Conservation (phyloP, 2,888 invertebrate species). For the Aleiodes leptofemur region DNA sequence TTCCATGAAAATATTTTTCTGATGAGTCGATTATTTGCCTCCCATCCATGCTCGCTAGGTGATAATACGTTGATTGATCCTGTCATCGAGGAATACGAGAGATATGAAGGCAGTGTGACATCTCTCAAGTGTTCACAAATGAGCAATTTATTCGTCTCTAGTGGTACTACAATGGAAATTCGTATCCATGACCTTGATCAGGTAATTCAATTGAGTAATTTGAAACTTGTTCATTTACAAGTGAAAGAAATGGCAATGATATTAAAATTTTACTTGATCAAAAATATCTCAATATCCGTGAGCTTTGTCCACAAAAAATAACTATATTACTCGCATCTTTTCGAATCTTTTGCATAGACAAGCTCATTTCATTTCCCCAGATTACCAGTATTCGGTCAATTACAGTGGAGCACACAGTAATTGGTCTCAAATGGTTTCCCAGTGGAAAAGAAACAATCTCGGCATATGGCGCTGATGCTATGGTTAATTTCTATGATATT, state of each 20-base stretch:
- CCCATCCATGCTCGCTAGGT: conserved; percentile 52
- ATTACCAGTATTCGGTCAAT: conserved; percentile 61
- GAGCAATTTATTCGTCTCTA: conserved; percentile 66
- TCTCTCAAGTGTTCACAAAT: conserved; percentile 67
- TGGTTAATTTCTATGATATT: conserved; percentile 66
- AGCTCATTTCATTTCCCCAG: conserved; percentile 56
- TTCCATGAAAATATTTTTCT: background rate
- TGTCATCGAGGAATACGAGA: conserved; percentile 68
- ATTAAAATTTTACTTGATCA: no score
- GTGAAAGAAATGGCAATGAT: background rate
- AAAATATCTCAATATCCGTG: no score
- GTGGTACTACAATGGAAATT: conserved; percentile 70
- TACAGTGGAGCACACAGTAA: conserved; percentile 65
- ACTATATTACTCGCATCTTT: background rate
- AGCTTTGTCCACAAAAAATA: background rate
- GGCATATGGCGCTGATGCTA: conserved; percentile 67
- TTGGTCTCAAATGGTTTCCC: conserved; percentile 67
- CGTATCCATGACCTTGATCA: conserved; percentile 69
- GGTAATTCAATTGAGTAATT: conserved; percentile 54
- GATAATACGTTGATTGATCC: conserved; percentile 67
- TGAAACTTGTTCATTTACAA: background rate
- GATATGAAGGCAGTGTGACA: conserved; percentile 68
- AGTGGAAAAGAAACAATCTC: conserved; percentile 66
- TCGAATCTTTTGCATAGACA: background rate
- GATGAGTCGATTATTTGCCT: background rate